phyloP scores from a whole-genome alignment of 2,113 vertebrate genomes.

The Ursus arctos region DNA sequence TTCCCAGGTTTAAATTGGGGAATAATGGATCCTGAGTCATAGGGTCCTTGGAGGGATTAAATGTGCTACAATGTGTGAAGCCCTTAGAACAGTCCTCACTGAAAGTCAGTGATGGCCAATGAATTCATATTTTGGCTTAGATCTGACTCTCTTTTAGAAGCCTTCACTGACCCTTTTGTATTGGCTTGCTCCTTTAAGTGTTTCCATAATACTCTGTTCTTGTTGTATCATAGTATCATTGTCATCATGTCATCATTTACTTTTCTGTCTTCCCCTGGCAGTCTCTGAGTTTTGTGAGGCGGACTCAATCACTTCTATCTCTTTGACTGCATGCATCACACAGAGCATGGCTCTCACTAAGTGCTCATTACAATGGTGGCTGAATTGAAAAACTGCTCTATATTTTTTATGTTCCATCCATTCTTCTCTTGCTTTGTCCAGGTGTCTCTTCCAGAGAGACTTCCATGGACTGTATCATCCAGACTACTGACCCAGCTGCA shows the following conservation, averaged over 20 bases:
- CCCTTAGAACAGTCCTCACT: background rate
- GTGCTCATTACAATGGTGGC: background rate
- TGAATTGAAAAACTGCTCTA: background rate
- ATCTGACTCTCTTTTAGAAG: background rate
- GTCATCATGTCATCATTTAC: background rate
- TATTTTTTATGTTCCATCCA: background rate
- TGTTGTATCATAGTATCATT: background rate
- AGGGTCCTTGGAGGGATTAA: background rate
- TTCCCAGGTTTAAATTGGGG: background rate
- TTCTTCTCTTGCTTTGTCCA: background rate
- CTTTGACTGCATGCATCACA: background rate
- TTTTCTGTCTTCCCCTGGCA: background rate
- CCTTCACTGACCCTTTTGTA: background rate
- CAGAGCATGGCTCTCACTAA: background rate
- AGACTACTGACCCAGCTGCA: background rate
- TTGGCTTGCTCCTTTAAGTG: background rate
- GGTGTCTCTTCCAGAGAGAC: background rate
- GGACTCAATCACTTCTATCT: background rate
- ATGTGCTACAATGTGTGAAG: background rate
- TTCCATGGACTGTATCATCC: background rate
- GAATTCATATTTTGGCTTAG: slow-evolving; percentile 23
- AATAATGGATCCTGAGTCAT: background rate
- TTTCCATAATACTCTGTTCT: slow-evolving; percentile 18
- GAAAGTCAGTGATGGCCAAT: background rate
- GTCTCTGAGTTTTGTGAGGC: background rate